A percentile compares a stretch with the other conserved stretches of the same genome.
phyloP scores from a whole-genome alignment of 2,797 vertebrate species.

The Saxicola maurus region DNA sequence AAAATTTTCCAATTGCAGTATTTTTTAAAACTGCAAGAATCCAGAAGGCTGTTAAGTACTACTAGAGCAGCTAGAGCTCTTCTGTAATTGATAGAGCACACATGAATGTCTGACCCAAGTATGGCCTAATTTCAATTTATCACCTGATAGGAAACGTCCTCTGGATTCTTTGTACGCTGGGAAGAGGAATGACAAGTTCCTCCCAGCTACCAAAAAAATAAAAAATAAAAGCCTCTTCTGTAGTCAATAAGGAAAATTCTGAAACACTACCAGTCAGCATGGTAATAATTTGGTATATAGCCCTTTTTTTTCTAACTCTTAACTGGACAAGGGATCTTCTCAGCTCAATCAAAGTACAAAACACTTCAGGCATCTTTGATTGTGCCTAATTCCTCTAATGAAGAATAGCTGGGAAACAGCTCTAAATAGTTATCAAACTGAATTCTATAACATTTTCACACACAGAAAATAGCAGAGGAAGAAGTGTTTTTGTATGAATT shows the following conservation, averaged over 20 bases:
- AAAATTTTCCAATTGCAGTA: not conserved
- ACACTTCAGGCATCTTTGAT: not conserved
- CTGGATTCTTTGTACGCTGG: not conserved
- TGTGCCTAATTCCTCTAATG: not conserved
- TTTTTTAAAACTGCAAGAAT: not conserved
- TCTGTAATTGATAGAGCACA: not conserved
- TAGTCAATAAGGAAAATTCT: not conserved
- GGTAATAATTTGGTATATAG: not conserved
- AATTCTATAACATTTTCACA: not conserved
- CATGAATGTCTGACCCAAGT: not conserved
- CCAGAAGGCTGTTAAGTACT: not conserved
- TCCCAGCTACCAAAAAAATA: not conserved
- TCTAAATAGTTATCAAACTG: not conserved
- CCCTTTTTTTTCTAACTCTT: not conserved
- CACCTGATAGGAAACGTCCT: constrained; percentile 17
- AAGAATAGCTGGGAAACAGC: not conserved
- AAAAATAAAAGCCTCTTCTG: not conserved
- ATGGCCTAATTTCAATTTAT: constrained; percentile 7
- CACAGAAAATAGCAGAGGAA: not conserved
- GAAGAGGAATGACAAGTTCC: not conserved
- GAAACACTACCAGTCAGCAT: not conserved
- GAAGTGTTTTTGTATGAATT: not conserved
- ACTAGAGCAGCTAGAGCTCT: not conserved
- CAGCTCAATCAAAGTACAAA: not conserved
- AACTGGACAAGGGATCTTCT: not conserved